Conservation (phyloP, 2,113 vertebrate genomes). For the Mirza zaza region DNA sequence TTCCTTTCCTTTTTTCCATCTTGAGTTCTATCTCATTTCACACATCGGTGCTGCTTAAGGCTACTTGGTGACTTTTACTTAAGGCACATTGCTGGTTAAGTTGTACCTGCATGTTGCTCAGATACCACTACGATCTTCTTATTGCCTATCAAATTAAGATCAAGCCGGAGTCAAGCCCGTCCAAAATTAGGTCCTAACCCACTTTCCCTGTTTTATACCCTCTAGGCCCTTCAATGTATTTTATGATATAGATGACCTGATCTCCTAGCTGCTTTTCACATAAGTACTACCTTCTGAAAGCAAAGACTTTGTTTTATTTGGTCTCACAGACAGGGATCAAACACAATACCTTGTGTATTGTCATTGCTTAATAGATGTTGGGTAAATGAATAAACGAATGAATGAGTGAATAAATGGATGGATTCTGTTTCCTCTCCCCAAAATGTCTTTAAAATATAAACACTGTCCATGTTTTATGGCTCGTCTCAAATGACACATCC, state of each 20-base stretch:
- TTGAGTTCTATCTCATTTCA: neutral
- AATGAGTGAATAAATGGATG: neutral
- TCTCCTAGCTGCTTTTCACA: neutral
- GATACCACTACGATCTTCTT: neutral
- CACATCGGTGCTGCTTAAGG: neutral
- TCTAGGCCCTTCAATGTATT: neutral
- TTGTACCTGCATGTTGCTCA: neutral
- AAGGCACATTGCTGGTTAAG: neutral
- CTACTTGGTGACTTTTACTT: neutral
- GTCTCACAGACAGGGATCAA: neutral
- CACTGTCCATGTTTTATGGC: neutral
- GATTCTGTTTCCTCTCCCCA: neutral
- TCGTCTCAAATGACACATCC: constrained; percentile 12
- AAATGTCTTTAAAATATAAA: constrained; percentile 21
- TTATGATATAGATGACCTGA: neutral
- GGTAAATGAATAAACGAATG: neutral
- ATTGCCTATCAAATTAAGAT: neutral
- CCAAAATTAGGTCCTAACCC: too few species aligned
- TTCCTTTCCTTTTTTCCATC: neutral
- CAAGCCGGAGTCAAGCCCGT: neutral
- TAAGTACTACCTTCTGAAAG: neutral
- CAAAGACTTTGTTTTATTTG: neutral
- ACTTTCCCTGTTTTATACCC: neutral
- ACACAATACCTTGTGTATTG: neutral
- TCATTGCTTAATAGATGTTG: neutral